phyloP scores from a whole-genome alignment of 2,797 vertebrate species.

The Notamacropus eugenii region DNA sequence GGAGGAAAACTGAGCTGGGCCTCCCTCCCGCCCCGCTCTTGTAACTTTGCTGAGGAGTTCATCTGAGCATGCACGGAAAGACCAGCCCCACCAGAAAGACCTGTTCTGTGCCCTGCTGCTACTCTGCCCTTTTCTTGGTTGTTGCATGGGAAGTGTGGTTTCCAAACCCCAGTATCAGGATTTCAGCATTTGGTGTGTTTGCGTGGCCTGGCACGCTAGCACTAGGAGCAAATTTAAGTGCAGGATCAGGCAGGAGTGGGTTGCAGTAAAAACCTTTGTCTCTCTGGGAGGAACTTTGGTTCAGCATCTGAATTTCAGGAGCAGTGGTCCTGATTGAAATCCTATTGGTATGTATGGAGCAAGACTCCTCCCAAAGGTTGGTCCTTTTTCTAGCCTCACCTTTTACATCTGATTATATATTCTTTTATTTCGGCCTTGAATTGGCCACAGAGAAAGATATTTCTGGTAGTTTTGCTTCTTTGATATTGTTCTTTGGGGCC shows the following conservation, averaged over 20 bases:
- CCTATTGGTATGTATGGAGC: neutral
- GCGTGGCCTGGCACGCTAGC: neutral
- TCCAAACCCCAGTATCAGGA: neutral
- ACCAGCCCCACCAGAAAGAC: neutral
- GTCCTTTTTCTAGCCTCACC: neutral
- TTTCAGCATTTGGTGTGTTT: neutral
- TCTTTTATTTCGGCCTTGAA: neutral
- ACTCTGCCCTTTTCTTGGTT: neutral
- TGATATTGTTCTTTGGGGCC: neutral
- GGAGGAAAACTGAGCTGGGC: neutral
- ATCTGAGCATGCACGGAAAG: neutral
- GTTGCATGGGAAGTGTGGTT: neutral
- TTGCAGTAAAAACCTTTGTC: neutral
- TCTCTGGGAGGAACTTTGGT: neutral
- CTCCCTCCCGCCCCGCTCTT: neutral
- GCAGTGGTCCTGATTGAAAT: neutral
- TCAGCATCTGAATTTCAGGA: neutral
- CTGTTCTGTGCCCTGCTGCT: neutral
- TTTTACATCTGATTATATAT: neutral
- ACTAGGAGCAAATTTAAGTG: neutral
- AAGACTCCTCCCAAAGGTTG: neutral
- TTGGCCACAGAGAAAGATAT: neutral
- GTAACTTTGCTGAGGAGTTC: neutral
- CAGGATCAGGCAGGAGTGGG: neutral
- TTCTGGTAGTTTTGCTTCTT: neutral